Base-by-base conservation (phyloP, 2,797 vertebrate genomes). In the Columba guinea region DNA sequence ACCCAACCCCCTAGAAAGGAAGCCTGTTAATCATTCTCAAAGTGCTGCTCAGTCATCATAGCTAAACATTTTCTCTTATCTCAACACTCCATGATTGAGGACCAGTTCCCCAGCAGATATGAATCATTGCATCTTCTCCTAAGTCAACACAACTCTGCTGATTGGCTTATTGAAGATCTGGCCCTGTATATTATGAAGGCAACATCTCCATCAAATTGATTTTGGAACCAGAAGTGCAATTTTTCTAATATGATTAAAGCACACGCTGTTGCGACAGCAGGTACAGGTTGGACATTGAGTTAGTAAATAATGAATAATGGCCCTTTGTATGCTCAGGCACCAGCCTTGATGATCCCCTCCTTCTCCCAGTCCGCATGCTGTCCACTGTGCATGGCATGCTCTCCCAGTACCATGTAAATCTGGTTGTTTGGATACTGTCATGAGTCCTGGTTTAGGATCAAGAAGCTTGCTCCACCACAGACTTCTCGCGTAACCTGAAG, bases 211-310 rank as follows among this genome's bases (percentile, higher is more conserved):
- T 89, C 27, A 95, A 91, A 94, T 92, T 89, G 82, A 90, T 94
- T 95, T 96, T 95, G 94, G 90, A 96, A 92, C 75, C 86, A 93
- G 62, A 94, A 89, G 75, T 85, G 84, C 48, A 89, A 80, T 93
- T 95, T 91, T 95, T 84, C 68, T 87, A 91, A 91, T 90, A 65
- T 46, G 60, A 95, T 96, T 95, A 93, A 94, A 95, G 65, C 81
- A 84, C 62, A 89, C 12, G 2, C 65, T 91, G 86, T 94, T 95
- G 65, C 1, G 4, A 95, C 89, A 89, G 96, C 90, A 94, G 77
- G 88, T 90, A 90, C 49, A 78, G 81, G 75, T 94, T 95, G 91
- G 67, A 79, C 60, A 79, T 28, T 52, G 74, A 89, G 65, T 93
- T 85, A 81, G 62, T 56, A 90, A 97, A 91, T 76, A 89, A 93